Evolutionary conservation across 23 tunicate species (phyloP).

Genomic region (Aplidium turbinatum): DNA sequence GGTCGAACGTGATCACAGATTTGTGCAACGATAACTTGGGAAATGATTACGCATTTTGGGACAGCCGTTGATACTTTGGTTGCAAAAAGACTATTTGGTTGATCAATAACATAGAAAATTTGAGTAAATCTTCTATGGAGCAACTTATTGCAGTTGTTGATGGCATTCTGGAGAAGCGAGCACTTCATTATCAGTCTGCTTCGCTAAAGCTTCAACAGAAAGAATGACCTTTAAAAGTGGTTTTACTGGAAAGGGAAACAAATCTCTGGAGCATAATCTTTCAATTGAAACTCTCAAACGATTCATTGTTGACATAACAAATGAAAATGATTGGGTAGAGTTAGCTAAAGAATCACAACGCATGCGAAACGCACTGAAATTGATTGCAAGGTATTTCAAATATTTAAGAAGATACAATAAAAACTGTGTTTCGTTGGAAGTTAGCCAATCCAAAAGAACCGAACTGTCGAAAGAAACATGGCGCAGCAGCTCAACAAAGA

Average conservation of each 20-base stretch:
- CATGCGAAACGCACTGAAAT: background rate
- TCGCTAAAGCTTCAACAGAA: constrained; percentile 16
- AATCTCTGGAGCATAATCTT: background rate
- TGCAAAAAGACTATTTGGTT: too few species aligned
- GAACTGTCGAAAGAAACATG: constrained; percentile 52
- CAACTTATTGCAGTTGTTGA: too few species aligned
- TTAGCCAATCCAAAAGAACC: constrained; percentile 67
- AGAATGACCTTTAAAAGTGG: constrained; percentile 31
- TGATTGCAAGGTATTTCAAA: constrained; percentile 23
- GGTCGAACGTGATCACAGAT: too few species aligned
- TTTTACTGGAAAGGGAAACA: constrained; percentile 32
- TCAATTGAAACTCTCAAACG: constrained; percentile 11
- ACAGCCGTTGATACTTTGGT: too few species aligned
- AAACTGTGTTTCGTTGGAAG: constrained; percentile 67
- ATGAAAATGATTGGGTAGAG: background rate
- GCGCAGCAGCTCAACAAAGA: constrained; percentile 28
- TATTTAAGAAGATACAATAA: constrained; percentile 40
- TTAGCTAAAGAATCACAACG: background rate
- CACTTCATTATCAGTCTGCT: too few species aligned
- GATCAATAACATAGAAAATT: too few species aligned
- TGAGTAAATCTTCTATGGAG: too few species aligned
- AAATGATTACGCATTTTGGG: too few species aligned
- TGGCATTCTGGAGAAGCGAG: too few species aligned
- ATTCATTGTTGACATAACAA: background rate
- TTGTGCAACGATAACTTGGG: too few species aligned